These are phyloP conservation scores for Tenebrosternarchus preto DNA, from an alignment of 2,113 vertebrate genomes.

Conservation along the genomic window DNA sequence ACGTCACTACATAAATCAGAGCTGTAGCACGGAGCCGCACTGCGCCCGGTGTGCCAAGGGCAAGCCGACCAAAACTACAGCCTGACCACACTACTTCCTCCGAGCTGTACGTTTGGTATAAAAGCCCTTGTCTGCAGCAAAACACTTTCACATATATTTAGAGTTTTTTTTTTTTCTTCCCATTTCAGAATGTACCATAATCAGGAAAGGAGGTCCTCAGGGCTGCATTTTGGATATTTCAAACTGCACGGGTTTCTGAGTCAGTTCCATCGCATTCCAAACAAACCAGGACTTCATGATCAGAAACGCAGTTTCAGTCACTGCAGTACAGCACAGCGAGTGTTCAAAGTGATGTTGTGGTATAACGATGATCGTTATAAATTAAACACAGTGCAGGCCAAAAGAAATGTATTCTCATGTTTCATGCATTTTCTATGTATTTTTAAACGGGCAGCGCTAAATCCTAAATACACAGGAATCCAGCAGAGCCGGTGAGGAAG, in stretches of 20 bases:
- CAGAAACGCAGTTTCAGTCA: neutral
- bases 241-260: too few relatives aligned
- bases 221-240: too few relatives aligned
- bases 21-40: conserved; percentile 60
- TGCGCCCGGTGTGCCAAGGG: conserved; percentile 59
- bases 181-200: too few relatives aligned
- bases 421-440: too few relatives aligned
- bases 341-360: too few relatives aligned
- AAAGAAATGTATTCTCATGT: too few relatives aligned
- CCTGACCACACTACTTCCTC: neutral
- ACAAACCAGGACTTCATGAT: too few relatives aligned
- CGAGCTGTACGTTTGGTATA: neutral
- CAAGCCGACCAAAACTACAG: conserved; percentile 28
- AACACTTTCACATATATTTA: neutral
- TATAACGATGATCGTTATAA: too few relatives aligned
- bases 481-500: too few relatives aligned
- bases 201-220: too few relatives aligned
- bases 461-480: neutral
- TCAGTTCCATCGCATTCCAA: too few relatives aligned
- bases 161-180: neutral
- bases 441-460: neutral
- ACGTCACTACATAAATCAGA: conserved; percentile 69
- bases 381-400: too few relatives aligned
- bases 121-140: neutral
- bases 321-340: neutral